Evolutionary conservation across 2,888 invertebrate genomes (phyloP).

Genomic region (Hypercompe scribonia): DNA sequence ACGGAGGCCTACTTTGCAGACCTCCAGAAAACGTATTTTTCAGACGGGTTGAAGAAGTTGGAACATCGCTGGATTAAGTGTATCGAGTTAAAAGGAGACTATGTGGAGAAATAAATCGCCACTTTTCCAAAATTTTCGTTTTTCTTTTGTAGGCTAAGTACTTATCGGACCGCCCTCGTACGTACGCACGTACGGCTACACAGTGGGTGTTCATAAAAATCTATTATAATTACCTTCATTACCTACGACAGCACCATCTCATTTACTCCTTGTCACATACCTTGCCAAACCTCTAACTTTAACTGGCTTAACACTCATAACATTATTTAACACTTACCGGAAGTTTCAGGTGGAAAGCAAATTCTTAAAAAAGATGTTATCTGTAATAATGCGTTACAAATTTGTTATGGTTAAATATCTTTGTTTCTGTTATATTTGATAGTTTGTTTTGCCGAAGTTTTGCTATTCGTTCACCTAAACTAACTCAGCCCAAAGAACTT

Average conservation of each 20-base stretch:
- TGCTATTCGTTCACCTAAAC: not conserved
- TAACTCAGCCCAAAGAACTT: not conserved
- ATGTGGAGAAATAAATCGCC: too few species aligned
- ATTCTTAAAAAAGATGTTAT: not conserved
- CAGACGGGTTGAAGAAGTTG: too few species aligned
- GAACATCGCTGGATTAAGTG: too few species aligned
- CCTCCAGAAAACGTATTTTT: too few species aligned
- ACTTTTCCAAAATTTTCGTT: too few species aligned
- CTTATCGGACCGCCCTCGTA: too few species aligned
- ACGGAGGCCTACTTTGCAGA: too few species aligned
- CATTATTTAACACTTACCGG: not conserved
- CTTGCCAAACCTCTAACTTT: constrained; percentile 7
- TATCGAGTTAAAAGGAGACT: too few species aligned
- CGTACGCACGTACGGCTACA: constrained; percentile 2
- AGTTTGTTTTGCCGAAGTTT: not conserved
- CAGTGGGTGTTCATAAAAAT: constrained; percentile 11
- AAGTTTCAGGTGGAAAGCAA: not conserved
- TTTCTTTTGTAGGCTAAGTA: too few species aligned
- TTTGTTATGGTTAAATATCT: not conserved
- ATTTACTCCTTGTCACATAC: constrained; percentile 3
- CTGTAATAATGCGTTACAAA: not conserved
- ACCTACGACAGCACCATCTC: constrained; percentile 8
- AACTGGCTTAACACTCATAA: too few species aligned
- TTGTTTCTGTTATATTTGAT: not conserved
- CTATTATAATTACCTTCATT: constrained; percentile 12